These are phyloP conservation scores for Oikopleura vanhoeffeni DNA, from an alignment of 23 tunicate genomes.

Conservation along the genomic window DNA sequence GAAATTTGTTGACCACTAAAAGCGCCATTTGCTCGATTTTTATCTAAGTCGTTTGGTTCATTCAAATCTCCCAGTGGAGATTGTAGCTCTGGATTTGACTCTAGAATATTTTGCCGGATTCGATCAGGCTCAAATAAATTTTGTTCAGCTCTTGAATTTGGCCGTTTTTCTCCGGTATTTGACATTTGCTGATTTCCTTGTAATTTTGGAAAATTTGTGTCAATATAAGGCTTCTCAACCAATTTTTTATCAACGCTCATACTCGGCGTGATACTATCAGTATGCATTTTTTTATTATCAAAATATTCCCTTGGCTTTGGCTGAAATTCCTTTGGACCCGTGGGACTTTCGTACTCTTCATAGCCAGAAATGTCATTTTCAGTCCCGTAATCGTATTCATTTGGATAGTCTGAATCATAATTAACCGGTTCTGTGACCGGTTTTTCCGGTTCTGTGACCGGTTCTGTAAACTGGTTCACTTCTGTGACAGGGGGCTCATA, in stretches of 20 bases:
- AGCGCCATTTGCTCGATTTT: too few species aligned
- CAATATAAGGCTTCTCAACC: not conserved
- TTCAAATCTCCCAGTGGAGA: too few species aligned
- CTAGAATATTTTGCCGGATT: not conserved
- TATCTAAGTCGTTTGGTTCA: too few species aligned
- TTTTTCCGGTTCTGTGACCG: not conserved
- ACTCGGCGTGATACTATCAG: too few species aligned
- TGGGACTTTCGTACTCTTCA: not conserved
- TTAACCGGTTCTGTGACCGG: not conserved
- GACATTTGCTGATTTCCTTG: not conserved
- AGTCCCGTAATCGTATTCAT: not conserved
- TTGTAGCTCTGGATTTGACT: not conserved
- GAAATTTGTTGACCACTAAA: too few species aligned
- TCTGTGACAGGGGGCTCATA: too few species aligned
- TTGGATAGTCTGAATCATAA: not conserved
- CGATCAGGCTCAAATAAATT: not conserved
- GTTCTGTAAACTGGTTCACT: not conserved
- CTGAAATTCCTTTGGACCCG: too few species aligned
- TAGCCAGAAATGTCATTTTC: not conserved
- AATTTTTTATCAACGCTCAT: not conserved
- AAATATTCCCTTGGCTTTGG: too few species aligned
- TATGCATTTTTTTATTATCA: too few species aligned
- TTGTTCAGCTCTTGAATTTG: not conserved
- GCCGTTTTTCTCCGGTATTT: not conserved
- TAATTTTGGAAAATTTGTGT: not conserved